Conservation (phyloP, 2,113 vertebrate genomes). For the Falco punctatus region DNA sequence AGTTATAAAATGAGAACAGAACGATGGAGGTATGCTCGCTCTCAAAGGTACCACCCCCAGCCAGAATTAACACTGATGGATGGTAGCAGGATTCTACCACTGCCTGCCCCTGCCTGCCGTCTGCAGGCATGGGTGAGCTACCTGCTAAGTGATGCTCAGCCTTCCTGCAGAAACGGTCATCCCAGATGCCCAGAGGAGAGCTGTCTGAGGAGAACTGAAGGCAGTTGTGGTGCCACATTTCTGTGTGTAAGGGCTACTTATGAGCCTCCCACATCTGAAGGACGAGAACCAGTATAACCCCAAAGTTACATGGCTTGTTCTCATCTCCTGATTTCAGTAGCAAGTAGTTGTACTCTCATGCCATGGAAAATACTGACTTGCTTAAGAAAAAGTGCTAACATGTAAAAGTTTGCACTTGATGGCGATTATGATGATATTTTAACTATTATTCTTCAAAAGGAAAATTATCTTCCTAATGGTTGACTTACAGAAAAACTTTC, state of each 20-base stretch:
- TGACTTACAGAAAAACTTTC: neutral
- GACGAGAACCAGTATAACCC: neutral
- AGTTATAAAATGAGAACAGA: neutral
- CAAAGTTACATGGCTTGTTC: neutral
- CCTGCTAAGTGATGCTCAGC: neutral
- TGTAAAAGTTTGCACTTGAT: neutral
- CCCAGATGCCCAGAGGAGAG: neutral
- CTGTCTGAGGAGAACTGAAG: neutral
- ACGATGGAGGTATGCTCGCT: neutral
- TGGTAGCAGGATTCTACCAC: no score
- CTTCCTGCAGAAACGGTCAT: neutral
- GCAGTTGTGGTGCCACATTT: neutral
- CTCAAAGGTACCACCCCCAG: neutral
- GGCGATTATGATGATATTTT: neutral
- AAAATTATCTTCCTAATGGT: neutral
- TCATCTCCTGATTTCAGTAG: neutral
- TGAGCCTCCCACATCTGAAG: rapidly evolving
- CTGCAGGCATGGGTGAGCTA: neutral
- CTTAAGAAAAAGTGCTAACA: neutral
- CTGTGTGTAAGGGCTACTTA: neutral
- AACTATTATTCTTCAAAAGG: neutral
- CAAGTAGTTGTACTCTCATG: neutral
- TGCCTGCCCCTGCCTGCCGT: neutral
- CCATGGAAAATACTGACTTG: neutral
- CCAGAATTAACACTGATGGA: neutral